Evolutionary conservation across 1,140 invertebrate genomes (phyloP), one percentile per base, ranked within the genome.

Genomic region (Steinernema feltiae): DNA sequence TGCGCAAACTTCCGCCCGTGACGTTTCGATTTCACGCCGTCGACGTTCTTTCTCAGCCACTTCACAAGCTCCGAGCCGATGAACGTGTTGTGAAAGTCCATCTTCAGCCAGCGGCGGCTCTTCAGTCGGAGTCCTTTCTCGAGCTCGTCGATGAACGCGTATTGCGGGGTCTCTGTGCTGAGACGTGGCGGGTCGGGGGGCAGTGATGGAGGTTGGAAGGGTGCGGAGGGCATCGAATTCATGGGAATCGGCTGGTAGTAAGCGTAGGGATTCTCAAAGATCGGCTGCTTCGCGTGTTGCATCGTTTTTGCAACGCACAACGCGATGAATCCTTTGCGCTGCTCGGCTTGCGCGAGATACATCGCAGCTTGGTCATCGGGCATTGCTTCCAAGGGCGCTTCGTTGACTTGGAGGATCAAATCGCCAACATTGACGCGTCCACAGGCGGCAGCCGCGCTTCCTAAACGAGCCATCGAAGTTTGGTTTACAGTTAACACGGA

Each of bases 201-300:
- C 15, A 63, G 7, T 21, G 53, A 15, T 7, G 53, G 53, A 63
- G 53, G 53, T 21, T 63, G 53, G 24, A 63, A 63, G 12, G 53
- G 12, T 7, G 24, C 53, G 7, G 53, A 3, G 7, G 53, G 53
- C 7, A 27, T 21, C 2, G 53, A 3, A 63, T 12, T 27, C 53
- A 27, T 63, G 12, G 53, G 53, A 63, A 63, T 63, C 12, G 53
- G 53, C 53, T 63, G 53, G 24, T 63, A 63, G 53, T 63, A 63
- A 27, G 53, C 53, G 53, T 63, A 63, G 15, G 53, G 53, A 21
- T 63, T 63, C 53, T 63, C 53, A 21, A 63, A 63, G 53, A 63
- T 15, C 15, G 53, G 53, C 53, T 63, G 53, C 24, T 63, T 63
- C 15, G 53, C 15, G 12, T 63, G 53, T 7, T 7, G 7, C 53